Evolutionary conservation across 2,113 vertebrate species (phyloP).

Genomic region (Bettongia penicillata): DNA sequence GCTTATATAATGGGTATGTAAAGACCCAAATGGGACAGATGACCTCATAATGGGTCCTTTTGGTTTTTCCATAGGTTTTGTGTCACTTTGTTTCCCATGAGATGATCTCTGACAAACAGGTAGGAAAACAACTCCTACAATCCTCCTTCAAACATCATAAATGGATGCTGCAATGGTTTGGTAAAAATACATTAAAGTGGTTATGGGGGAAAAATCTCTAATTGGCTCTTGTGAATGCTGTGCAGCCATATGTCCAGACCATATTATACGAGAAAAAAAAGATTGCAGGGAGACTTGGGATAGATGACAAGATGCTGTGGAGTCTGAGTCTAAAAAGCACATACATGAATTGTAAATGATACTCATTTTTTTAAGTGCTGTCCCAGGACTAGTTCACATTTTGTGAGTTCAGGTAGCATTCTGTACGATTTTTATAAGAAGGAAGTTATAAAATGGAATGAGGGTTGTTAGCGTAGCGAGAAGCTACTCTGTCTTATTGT

Average conservation of each 20-base stretch:
- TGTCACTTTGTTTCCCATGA: conserved; percentile 62
- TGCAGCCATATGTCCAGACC: conserved; percentile 42
- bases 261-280: not conserved
- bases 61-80: conserved; percentile 66
- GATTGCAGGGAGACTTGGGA: not conserved
- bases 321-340: conserved; percentile 65
- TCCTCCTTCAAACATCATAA: conserved; percentile 70
- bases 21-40: conserved; percentile 72
- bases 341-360: conserved; percentile 30
- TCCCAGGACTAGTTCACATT: conserved; percentile 20
- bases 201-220: conserved; percentile 60
- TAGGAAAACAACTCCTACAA: conserved; percentile 65
- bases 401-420: conserved; percentile 29
- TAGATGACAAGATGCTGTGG: conserved; percentile 66
- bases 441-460: conserved; percentile 38
- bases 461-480: conserved; percentile 25
- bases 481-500: not conserved
- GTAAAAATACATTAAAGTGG: conserved; percentile 66
- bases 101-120: conserved; percentile 24
- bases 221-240: conserved; percentile 35
- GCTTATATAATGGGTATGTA: conserved; percentile 34
- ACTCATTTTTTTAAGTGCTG: not conserved
- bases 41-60: not conserved
- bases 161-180: conserved; percentile 60
- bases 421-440: conserved; percentile 45